Evolutionary conservation across 2,888 invertebrate species (phyloP).

Genomic region (Erebia epiphron): DNA sequence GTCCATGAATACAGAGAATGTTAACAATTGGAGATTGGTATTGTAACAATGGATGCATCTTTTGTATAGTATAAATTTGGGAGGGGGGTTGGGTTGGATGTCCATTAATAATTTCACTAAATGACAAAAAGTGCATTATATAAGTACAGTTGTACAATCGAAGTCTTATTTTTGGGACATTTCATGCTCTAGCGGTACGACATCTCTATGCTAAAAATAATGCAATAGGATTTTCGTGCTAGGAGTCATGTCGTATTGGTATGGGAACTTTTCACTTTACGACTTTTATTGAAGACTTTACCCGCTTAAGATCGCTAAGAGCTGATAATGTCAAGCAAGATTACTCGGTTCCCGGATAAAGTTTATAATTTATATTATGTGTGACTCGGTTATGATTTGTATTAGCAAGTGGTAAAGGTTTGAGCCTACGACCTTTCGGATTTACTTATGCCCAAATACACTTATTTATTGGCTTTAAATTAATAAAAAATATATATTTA

Average conservation of each 20-base stretch:
- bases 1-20: too few species aligned
- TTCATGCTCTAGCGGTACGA: not conserved
- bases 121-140: too few species aligned
- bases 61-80: too few species aligned
- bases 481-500: too few species aligned
- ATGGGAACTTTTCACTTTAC: constrained; percentile 28
- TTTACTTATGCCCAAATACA: too few species aligned
- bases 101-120: too few species aligned
- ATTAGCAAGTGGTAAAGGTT: not conserved
- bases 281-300: constrained; percentile 15
- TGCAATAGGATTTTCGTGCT: constrained; percentile 39
- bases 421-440: not conserved
- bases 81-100: too few species aligned
- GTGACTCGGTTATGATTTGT: constrained; percentile 9
- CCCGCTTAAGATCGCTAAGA: constrained; percentile 16
- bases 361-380: not conserved
- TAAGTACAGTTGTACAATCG: not conserved
- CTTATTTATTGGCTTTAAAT: too few species aligned
- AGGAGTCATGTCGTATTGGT: constrained; percentile 25
- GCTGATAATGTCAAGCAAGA: constrained; percentile 10
- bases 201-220: constrained; percentile 1
- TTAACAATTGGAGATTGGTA: too few species aligned
- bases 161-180: not conserved
- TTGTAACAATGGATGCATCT: too few species aligned
- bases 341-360: constrained; percentile 11